Percentiles rank a stretch among this genome's conserved stretches.
Evolutionary conservation across 2,888 invertebrate genomes (phyloP).

Genomic region (Azorinus chamasolen): DNA sequence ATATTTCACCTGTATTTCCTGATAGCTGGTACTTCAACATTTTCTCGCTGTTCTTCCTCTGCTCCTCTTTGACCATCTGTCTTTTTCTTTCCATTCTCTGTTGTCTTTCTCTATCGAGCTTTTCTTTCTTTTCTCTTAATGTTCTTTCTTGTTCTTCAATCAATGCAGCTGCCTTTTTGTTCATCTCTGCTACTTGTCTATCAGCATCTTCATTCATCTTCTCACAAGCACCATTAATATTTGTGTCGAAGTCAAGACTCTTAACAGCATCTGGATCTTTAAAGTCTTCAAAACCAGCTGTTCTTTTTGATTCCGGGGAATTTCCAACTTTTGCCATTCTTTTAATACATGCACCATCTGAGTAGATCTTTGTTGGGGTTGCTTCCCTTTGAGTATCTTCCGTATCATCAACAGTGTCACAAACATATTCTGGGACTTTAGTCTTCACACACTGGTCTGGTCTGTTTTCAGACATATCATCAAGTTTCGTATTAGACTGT

Average conservation of each 20-base stretch:
- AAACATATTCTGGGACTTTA: not conserved
- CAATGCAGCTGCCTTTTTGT: conserved; percentile 12
- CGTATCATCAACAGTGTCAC: not conserved
- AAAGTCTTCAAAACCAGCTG: conserved; percentile 1
- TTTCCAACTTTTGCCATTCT: conserved; percentile 70
- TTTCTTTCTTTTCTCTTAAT: conserved; percentile 23
- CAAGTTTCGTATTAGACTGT: not conserved
- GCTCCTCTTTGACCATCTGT: conserved; percentile 33
- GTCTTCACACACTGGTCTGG: not conserved
- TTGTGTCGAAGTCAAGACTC: not conserved
- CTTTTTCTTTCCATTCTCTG: conserved; percentile 23
- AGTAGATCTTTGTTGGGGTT: conserved; percentile 58
- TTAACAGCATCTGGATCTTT: not conserved
- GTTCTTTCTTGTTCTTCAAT: conserved; percentile 13
- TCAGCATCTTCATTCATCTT: not conserved
- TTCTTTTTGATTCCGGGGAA: conserved; percentile 70
- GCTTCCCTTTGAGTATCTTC: not conserved
- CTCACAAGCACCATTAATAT: not conserved
- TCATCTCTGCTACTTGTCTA: conserved; percentile 15
- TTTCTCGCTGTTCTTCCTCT: conserved; percentile 50
- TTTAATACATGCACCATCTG: conserved; percentile 56
- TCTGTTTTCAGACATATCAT: not conserved
- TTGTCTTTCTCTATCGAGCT: conserved; percentile 21
- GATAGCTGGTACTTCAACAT: conserved; percentile 48
- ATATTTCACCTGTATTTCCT: conserved; percentile 35